These are phyloP conservation scores for Oscheius myriophilus DNA, from an alignment of 2,888 invertebrate species.

Conservation along the genomic window DNA sequence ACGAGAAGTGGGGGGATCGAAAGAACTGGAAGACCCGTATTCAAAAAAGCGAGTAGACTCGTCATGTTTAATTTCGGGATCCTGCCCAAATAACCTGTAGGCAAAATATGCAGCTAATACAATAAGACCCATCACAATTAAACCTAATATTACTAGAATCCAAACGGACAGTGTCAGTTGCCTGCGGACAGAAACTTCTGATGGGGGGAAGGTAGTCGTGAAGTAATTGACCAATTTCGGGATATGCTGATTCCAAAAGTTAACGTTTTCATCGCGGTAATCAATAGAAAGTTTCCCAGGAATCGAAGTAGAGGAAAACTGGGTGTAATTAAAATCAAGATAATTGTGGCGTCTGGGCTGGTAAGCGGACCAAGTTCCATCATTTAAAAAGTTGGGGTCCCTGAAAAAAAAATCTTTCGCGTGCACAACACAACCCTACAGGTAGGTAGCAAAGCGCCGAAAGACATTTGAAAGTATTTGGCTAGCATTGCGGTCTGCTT, in stretches of 20 bases:
- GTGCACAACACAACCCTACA: constrained; percentile 39
- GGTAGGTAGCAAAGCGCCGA: constrained; percentile 60
- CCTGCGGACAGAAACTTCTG: constrained; percentile 58
- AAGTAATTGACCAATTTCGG: constrained; percentile 68
- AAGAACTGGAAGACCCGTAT: constrained; percentile 23
- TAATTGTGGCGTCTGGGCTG: constrained; percentile 69
- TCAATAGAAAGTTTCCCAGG: constrained; percentile 59
- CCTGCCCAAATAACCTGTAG: constrained; percentile 44
- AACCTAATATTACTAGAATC: constrained; percentile 50
- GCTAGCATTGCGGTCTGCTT: constrained; percentile 66
- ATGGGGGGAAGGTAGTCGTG: constrained; percentile 70
- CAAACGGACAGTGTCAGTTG: constrained; percentile 59
- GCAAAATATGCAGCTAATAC: constrained; percentile 57
- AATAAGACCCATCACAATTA: constrained; percentile 55
- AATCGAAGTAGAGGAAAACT: constrained; percentile 38
- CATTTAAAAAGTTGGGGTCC: constrained; percentile 66
- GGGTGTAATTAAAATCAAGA: constrained; percentile 68
- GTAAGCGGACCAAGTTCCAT: constrained; percentile 63
- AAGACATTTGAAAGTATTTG: constrained; percentile 63
- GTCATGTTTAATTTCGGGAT: constrained; percentile 23
- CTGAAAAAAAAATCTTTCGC: constrained; percentile 32
- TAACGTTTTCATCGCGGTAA: constrained; percentile 62
- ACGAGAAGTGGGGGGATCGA: constrained; percentile 33
- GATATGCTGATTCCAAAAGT: constrained; percentile 70
- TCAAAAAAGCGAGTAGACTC: constrained; percentile 28